Evolutionary conservation across 2,888 invertebrate species (phyloP).

Genomic region (Andrena flavipes): DNA sequence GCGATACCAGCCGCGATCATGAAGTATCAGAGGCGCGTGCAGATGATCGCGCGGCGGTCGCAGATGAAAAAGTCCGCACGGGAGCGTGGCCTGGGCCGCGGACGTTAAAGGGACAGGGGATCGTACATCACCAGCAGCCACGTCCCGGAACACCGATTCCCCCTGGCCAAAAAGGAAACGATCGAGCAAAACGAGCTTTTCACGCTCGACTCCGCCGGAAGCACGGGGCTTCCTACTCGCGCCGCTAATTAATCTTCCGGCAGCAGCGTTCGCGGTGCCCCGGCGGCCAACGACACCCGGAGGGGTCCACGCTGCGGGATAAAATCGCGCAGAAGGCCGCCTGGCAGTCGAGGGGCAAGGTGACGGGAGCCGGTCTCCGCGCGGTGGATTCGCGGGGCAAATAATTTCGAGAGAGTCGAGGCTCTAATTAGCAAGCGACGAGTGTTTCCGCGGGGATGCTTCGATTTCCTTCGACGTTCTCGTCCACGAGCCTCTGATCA

Average conservation of each 20-base stretch:
- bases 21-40: slow-evolving; percentile 57
- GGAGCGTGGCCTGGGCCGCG: slow-evolving; percentile 34
- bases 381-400: background rate
- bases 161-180: slow-evolving; percentile 24
- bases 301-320: background rate
- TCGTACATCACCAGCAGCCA: slow-evolving; percentile 43
- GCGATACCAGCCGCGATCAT: slow-evolving; percentile 53
- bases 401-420: slow-evolving; percentile 24
- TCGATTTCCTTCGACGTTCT: slow-evolving; percentile 53
- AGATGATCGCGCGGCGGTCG: slow-evolving; percentile 40
- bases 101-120: slow-evolving; percentile 45
- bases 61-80: slow-evolving; percentile 35
- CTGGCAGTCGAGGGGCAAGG: background rate
- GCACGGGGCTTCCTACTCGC: background rate
- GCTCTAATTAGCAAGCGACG: slow-evolving; percentile 57
- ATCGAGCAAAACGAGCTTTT: slow-evolving; percentile 43
- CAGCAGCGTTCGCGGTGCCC: background rate
- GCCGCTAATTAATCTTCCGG: slow-evolving; percentile 59
- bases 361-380: slow-evolving; percentile 14
- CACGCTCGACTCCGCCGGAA: slow-evolving; percentile 9
- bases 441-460: slow-evolving; percentile 40
- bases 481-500: slow-evolving; percentile 35
- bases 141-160: slow-evolving; percentile 39
- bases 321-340: slow-evolving; percentile 38
- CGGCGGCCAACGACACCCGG: slow-evolving; percentile 22